A percentile compares a stretch with the other conserved stretches of the same genome.
These are phyloP conservation scores for Aspidapion aeneum DNA, from an alignment of 2,888 invertebrate species.

Conservation along the genomic window DNA sequence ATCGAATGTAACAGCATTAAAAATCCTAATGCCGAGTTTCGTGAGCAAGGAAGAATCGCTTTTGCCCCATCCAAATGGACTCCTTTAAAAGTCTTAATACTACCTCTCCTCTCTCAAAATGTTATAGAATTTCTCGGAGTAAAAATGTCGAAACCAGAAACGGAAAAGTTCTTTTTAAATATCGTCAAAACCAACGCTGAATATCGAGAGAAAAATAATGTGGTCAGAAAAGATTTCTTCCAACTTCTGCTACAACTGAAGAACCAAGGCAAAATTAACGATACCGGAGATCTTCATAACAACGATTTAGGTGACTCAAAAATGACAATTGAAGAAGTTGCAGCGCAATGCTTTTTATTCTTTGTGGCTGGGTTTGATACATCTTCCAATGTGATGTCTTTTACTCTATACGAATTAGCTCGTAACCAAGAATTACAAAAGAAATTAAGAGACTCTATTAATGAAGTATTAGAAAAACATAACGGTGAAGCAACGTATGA, in stretches of 20 bases:
- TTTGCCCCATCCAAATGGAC: not conserved
- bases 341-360: constrained; percentile 28
- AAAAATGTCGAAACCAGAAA: not conserved
- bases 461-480: constrained; percentile 18
- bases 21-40: not conserved
- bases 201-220: constrained; percentile 4
- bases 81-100: not conserved
- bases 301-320: not conserved
- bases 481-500: constrained; percentile 27
- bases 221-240: constrained; percentile 5
- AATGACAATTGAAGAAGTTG: not conserved
- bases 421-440: constrained; percentile 25
- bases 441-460: constrained; percentile 23
- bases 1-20: constrained; percentile 2
- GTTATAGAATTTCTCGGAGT: not conserved
- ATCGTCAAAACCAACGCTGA: not conserved
- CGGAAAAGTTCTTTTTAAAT: not conserved
- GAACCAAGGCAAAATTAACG: not conserved
- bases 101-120: not conserved
- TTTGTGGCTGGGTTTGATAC: constrained; percentile 30
- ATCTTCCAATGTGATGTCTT: constrained; percentile 30
- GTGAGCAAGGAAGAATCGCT: not conserved
- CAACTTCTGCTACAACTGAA: constrained; percentile 7
- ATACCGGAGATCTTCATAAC: not conserved
- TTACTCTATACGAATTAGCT: constrained; percentile 27